A percentile compares a stretch with the other conserved stretches of the same genome.
Evolutionary conservation across 1,140 invertebrate genomes (phyloP).

Genomic region (Polyergus mexicanus): DNA sequence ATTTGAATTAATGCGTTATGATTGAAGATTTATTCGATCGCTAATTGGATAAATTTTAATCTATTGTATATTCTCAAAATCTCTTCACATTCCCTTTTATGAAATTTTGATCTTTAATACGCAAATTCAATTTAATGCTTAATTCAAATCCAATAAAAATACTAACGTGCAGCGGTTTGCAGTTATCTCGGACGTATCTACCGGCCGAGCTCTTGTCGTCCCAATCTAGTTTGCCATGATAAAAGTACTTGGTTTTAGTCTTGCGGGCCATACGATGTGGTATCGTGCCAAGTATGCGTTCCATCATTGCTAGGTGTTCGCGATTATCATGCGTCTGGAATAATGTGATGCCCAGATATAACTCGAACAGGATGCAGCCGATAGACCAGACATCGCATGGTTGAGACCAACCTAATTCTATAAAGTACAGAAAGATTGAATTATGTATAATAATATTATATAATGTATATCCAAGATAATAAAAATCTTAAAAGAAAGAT

Average conservation of each 20-base stretch:
- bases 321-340: conserved; percentile 99
- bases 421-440: conserved; percentile 12
- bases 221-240: conserved; percentile 97
- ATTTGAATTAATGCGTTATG: background rate
- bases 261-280: conserved; percentile 98
- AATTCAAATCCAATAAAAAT: conserved; percentile 12
- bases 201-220: conserved; percentile 97
- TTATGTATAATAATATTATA: background rate
- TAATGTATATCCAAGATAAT: background rate
- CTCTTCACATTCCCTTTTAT: background rate
- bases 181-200: conserved; percentile 99
- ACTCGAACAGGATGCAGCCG: conserved; percentile 99
- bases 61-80: background rate
- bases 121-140: background rate
- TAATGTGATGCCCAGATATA: conserved; percentile 99
- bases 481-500: background rate
- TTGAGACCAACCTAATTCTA: conserved; percentile 99
- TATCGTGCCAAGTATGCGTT: conserved; percentile 98
- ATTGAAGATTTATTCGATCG: background rate
- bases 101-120: background rate
- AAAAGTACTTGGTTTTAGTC: conserved; percentile 99
- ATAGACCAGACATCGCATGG: conserved; percentile 99
- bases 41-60: conserved; percentile 3
- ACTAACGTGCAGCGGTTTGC: conserved; percentile 97
- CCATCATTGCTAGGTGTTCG: conserved; percentile 99